These are phyloP conservation scores for Ceyx cyanopectus DNA, from an alignment of 2,113 vertebrate genomes.

Conservation along the genomic window DNA sequence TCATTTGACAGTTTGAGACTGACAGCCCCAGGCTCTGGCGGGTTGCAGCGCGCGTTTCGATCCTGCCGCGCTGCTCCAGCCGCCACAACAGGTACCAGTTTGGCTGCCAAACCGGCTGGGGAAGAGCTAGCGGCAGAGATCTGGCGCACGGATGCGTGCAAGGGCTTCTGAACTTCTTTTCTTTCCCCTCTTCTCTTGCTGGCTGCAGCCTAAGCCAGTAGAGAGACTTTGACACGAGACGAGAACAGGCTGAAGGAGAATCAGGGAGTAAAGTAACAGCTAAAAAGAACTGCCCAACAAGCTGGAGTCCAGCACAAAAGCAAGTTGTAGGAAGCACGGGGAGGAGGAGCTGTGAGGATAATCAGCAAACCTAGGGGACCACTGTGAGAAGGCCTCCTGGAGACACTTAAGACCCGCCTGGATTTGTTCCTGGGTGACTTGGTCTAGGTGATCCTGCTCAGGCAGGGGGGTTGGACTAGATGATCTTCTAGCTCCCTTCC, in stretches of 20 bases:
- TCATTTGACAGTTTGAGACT: neutral
- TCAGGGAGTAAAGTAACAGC: neutral
- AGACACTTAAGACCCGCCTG: too few species aligned
- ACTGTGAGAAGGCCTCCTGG: neutral
- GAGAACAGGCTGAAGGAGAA: neutral
- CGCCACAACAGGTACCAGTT: neutral
- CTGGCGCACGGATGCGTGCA: neutral
- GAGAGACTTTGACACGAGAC: neutral
- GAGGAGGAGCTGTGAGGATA: neutral
- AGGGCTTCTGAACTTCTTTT: neutral
- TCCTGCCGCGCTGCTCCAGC: neutral
- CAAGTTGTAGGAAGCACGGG: neutral
- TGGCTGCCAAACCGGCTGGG: slow-evolving; percentile 7
- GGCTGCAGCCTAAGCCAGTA: neutral
- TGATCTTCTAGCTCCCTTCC: too few species aligned
- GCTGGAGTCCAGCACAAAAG: neutral
- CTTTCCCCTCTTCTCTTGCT: neutral
- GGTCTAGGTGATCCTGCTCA: too few species aligned
- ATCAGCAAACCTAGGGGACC: neutral
- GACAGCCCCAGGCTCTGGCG: neutral
- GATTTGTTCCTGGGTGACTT: too few species aligned
- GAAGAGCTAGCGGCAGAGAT: slow-evolving; percentile 30
- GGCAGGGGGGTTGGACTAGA: too few species aligned
- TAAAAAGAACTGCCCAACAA: neutral
- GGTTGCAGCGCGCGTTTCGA: neutral